Evolutionary conservation across 2,888 invertebrate species (phyloP).

Genomic region (Aleiodes alternator): DNA sequence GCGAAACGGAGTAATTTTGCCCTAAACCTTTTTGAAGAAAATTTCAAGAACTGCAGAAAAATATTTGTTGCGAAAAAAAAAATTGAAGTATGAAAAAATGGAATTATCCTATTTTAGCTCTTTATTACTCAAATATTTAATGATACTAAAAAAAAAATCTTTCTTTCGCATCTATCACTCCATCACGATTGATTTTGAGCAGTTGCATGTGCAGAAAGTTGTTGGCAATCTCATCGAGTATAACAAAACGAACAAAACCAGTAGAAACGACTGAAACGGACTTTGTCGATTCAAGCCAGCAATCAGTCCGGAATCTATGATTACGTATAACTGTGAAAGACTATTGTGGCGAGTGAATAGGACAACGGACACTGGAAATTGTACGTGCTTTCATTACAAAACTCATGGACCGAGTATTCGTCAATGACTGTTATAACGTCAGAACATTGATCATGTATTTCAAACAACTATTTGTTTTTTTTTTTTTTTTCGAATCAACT

Average conservation of each 20-base stretch:
- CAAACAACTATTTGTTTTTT: neutral
- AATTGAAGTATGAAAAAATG: too few relatives aligned
- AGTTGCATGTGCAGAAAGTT: constrained; percentile 14
- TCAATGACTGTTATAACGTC: neutral
- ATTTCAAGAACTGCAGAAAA: too few relatives aligned
- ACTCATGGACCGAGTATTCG: constrained; percentile 19
- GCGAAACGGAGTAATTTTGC: too few relatives aligned
- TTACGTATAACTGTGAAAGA: constrained; percentile 8
- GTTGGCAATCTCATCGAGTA: constrained; percentile 22
- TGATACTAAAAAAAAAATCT: too few relatives aligned
- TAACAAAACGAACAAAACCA: neutral
- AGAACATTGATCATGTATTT: constrained; percentile 3
- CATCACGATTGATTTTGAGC: constrained; percentile 19
- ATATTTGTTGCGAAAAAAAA: too few relatives aligned
- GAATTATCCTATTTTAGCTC: too few relatives aligned
- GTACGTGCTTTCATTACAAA: constrained; percentile 6
- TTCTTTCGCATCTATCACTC: neutral
- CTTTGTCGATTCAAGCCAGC: constrained; percentile 18
- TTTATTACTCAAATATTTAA: too few relatives aligned
- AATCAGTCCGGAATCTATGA: constrained; percentile 15
- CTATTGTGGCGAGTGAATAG: constrained; percentile 24
- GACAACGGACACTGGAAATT: neutral
- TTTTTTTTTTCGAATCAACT: neutral
- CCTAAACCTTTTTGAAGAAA: too few relatives aligned
- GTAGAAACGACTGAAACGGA: neutral